Base-by-base conservation (phyloP, 2,888 invertebrate species). In the Cephus rjabovi region DNA sequence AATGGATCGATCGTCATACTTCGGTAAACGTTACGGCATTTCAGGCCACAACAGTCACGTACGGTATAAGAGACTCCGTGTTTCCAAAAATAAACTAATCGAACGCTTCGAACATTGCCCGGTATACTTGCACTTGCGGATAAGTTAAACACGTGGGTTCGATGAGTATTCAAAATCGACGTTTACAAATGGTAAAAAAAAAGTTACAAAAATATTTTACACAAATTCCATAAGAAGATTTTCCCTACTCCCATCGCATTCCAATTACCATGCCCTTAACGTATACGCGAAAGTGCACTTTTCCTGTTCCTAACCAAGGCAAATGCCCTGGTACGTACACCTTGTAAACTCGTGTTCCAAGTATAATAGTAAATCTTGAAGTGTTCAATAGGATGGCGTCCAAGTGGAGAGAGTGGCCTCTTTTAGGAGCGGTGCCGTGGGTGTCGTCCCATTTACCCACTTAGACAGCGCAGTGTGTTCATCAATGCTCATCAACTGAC, bases 391-490 rank as follows among this genome's bases (percentile, higher is more conserved):
- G 23, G 23, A 56, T 56, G 23, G 56, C 56, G 56, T 23, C 56
- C 56, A 56, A 56, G 56, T 56, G 56, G 56, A 56, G 56, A 56
- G 56, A 56, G 56, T 56, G 56, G 23, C 56, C 56, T 56, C 56
- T 56, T 23, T 23, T 56, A 23, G 23, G 23, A 56, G 56, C 80
- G 82, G 79, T 75, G 79, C 74, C 75, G 76, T 77, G 81, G 79
- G 80, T 79, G 80, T 56, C 84, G 87, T 86, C 86, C 87, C 82
- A 86, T 87, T 87, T 88, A 86, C 88, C 88, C 83, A 87, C 86
- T 87, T 87, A 71, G 71, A 71, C 12, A 71, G 12, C 33, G 1
- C 0, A 6, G 34, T 12, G 31, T 31, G 31, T 31, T 23, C 31
- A 34, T 34, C 71, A 83, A 80, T 83, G 73, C 6, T 56, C 56